Conservation (phyloP, 2,797 vertebrate genomes). For the Platalea minor region DNA sequence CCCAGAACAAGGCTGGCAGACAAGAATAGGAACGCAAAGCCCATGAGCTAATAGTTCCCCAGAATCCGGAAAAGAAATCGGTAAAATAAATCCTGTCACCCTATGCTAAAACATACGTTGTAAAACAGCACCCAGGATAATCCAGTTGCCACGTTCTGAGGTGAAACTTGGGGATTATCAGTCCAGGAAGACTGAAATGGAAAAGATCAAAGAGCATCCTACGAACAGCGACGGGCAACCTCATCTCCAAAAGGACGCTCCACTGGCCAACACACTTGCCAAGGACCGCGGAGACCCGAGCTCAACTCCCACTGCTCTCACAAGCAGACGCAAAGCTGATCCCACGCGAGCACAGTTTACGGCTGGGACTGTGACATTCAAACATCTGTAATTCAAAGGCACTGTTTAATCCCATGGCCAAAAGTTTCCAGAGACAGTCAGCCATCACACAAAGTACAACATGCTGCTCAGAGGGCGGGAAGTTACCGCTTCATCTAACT, state of each 20-base stretch:
- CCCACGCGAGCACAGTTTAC: background rate
- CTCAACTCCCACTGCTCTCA: background rate
- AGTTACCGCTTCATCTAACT: background rate
- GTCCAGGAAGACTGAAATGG: background rate
- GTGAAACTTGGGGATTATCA: background rate
- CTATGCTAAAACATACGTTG: accelerated
- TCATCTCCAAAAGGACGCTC: background rate
- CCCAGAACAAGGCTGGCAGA: background rate
- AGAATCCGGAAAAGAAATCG: background rate
- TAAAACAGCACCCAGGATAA: background rate
- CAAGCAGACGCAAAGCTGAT: background rate
- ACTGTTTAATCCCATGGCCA: accelerated
- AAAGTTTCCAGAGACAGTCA: background rate
- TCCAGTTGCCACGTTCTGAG: background rate
- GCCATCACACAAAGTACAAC: background rate
- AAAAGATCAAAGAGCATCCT: background rate
- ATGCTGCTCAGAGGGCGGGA: background rate
- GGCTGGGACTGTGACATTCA: background rate
- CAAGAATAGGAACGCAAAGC: background rate
- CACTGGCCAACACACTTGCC: background rate
- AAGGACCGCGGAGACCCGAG: background rate
- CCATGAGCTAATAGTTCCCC: background rate
- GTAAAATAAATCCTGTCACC: background rate
- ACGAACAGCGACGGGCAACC: background rate
- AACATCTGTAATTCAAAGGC: background rate